Evolutionary conservation across 2,113 vertebrate genomes (phyloP).

Genomic region (Ia io): DNA sequence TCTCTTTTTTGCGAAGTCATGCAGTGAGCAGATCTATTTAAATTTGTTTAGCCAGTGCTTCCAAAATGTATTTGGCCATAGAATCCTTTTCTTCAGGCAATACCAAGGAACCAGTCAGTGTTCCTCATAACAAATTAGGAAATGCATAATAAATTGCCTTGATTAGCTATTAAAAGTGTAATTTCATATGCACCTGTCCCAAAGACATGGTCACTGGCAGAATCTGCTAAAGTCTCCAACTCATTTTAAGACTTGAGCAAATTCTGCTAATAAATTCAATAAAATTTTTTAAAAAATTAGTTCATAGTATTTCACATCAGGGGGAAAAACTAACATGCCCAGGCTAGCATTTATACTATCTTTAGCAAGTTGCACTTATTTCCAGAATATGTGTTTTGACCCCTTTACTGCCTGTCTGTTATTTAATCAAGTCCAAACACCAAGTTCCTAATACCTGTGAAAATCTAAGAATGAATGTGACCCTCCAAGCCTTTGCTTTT

Average conservation of each 20-base stretch:
- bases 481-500: not conserved
- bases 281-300: not conserved
- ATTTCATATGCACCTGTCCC: slow-evolving; percentile 9
- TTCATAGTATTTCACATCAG: slow-evolving; percentile 17
- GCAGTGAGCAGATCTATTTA: slow-evolving; percentile 23
- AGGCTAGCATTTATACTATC: not conserved
- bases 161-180: not conserved
- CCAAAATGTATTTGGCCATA: slow-evolving; percentile 17
- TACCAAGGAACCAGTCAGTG: not conserved
- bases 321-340: not conserved
- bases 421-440: slow-evolving; percentile 40
- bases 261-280: not conserved
- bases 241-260: too few relatives aligned
- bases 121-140: not conserved
- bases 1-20: not conserved
- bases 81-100: slow-evolving; percentile 34
- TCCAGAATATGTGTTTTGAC: slow-evolving; percentile 26
- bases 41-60: not conserved
- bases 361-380: slow-evolving; percentile 31
- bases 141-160: slow-evolving; percentile 29
- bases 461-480: slow-evolving; percentile 47
- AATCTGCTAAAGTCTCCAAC: slow-evolving; percentile 24
- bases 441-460: slow-evolving; percentile 27
- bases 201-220: slow-evolving; percentile 9
- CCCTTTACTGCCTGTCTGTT: not conserved